Conservation (phyloP, 2,113 vertebrate genomes). For the Synodontis membranacea region DNA sequence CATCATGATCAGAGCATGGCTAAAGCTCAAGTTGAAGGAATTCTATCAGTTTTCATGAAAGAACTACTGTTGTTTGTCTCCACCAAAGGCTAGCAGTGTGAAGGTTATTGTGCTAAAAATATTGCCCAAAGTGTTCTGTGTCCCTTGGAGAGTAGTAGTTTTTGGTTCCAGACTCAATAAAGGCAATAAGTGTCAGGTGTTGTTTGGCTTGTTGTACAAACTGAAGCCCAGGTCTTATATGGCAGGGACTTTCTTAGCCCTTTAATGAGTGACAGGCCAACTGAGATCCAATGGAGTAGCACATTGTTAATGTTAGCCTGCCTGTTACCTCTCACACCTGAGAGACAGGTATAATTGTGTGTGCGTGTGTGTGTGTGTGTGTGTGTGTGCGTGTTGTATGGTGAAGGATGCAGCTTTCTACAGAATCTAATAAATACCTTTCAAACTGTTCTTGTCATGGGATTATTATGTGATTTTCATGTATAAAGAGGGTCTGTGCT, state of each 20-base stretch:
- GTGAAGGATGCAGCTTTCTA: not conserved
- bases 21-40: not conserved
- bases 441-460: not conserved
- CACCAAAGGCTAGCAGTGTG: not conserved
- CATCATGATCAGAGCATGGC: not conserved
- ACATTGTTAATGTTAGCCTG: conserved; percentile 31
- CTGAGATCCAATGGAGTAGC: not conserved
- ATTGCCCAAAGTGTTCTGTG: not conserved
- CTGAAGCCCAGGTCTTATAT: conserved; percentile 7
- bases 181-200: conserved; percentile 41
- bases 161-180: conserved; percentile 24
- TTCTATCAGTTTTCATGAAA: not conserved
- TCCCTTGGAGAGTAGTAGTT: conserved; percentile 15
- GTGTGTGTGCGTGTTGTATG: not conserved
- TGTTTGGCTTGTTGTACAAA: conserved; percentile 4
- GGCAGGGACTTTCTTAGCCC: conserved; percentile 23
- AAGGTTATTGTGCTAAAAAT: conserved; percentile 5
- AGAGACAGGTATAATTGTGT: conserved; percentile 23
- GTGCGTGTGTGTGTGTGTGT: not conserved
- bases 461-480: not conserved
- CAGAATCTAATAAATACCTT: not conserved
- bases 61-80: not conserved
- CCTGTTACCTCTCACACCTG: conserved; percentile 8
- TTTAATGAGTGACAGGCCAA: conserved; percentile 23
- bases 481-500: not conserved